Percentiles rank a stretch among this genome's conserved stretches.
Conservation (phyloP, 2,113 vertebrate genomes). For the Murina feae region DNA sequence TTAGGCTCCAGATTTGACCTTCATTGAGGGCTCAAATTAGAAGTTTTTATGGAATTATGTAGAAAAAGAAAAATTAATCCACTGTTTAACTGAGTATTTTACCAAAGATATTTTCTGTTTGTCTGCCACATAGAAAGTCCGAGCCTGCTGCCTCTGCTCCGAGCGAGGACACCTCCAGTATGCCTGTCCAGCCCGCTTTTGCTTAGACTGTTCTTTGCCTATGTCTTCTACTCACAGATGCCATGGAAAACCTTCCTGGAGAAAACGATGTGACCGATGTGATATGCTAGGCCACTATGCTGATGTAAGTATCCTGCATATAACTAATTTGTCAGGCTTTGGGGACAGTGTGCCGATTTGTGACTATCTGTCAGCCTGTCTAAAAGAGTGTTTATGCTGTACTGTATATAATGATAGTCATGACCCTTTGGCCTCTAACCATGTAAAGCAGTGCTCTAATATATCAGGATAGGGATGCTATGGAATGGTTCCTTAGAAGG, state of each 20-base stretch:
- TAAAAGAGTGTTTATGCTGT: slow-evolving; percentile 24
- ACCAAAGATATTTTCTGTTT: slow-evolving; percentile 58
- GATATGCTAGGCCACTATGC: slow-evolving; percentile 90
- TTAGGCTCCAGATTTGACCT: background rate
- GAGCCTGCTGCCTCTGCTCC: slow-evolving; percentile 89
- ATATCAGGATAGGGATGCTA: background rate
- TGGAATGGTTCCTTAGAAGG: background rate
- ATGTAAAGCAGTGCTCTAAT: background rate
- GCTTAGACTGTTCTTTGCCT: slow-evolving; percentile 90
- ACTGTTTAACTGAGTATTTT: background rate
- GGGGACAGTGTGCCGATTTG: background rate
- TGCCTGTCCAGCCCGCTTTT: slow-evolving; percentile 87
- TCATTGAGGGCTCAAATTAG: background rate
- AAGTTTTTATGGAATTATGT: slow-evolving; percentile 37
- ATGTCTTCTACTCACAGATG: slow-evolving; percentile 86
- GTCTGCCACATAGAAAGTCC: slow-evolving; percentile 82
- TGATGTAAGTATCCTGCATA: slow-evolving; percentile 87
- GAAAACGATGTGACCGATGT: slow-evolving; percentile 91
- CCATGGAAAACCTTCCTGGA: slow-evolving; percentile 85
- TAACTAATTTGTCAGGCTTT: background rate
- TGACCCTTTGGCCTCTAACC: background rate
- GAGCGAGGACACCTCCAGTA: slow-evolving; percentile 81
- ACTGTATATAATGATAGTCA: background rate
- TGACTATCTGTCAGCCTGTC: background rate
- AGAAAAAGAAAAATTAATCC: slow-evolving; percentile 5